These are phyloP conservation scores for Amphimedon queenslandica DNA, from an alignment of 37 sponge, comb jelly and placozoan genomes.

Conservation along the genomic window DNA sequence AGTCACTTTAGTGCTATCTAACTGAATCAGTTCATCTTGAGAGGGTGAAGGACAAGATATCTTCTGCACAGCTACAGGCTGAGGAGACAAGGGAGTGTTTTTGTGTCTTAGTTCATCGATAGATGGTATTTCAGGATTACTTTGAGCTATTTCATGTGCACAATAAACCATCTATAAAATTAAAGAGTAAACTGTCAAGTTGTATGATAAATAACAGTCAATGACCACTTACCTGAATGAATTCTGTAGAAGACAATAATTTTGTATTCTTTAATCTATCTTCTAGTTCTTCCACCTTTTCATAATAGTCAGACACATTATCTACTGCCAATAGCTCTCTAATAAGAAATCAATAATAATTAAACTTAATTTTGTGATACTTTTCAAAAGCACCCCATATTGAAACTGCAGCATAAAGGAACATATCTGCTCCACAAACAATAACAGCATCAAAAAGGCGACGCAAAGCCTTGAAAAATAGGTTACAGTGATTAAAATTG, in stretches of 20 bases:
- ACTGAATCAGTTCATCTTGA: not conserved
- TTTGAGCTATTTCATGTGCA: too few species aligned
- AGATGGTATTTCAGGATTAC: too few species aligned
- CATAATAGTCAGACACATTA: not conserved
- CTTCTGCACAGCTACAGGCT: too few species aligned
- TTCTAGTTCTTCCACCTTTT: not conserved
- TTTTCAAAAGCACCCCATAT: conserved; percentile 68
- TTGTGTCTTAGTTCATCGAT: too few species aligned
- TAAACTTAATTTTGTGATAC: conserved; percentile 15
- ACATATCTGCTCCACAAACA: conserved; percentile 73
- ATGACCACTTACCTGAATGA: not conserved
- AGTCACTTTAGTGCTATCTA: too few species aligned
- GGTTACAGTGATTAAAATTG: not conserved
- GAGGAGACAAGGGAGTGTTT: too few species aligned
- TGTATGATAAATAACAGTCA: too few species aligned
- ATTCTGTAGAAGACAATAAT: not conserved
- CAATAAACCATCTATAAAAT: not conserved
- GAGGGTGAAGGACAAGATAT: conserved; percentile 1
- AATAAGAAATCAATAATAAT: not conserved
- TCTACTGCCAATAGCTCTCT: not conserved
- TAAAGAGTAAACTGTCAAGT: not conserved
- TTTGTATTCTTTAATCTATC: not conserved
- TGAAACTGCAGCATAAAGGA: conserved; percentile 69
- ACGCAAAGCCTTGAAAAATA: conserved; percentile 59
- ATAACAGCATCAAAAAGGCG: conserved; percentile 84